Conservation (phyloP, 1,140 invertebrate genomes). For the Drosophila tropicalis region DNA sequence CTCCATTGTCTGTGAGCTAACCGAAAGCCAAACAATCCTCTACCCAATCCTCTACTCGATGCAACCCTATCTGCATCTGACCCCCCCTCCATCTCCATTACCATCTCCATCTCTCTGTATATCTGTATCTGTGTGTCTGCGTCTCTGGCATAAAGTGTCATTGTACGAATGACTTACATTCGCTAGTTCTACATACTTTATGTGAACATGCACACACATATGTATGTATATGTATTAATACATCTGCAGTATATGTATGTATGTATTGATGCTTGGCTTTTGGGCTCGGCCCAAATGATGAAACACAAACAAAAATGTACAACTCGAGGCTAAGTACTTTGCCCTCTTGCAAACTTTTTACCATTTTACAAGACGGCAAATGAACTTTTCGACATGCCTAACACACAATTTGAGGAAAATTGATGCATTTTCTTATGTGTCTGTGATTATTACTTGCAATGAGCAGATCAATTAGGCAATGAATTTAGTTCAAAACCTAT, state of each 20-base stretch:
- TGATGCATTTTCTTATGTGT: neutral
- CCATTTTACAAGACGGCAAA: too few relatives aligned
- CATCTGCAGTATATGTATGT: conserved; percentile 1
- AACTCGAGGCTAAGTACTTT: conserved; percentile 1
- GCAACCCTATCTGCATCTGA: conserved; percentile 16
- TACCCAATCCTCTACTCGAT: neutral
- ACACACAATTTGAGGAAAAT: neutral
- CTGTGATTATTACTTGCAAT: too few relatives aligned
- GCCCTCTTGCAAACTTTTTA: conserved; percentile 6
- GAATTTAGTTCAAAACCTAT: too few relatives aligned
- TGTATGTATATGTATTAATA: conserved; percentile 31
- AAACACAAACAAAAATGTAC: neutral
- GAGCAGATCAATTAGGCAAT: too few relatives aligned
- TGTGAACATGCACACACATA: conserved; percentile 19
- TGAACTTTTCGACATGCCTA: neutral
- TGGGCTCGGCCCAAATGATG: conserved; percentile 2
- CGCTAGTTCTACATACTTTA: conserved; percentile 43
- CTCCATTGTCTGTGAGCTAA: conserved; percentile 21
- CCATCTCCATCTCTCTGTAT: neutral
- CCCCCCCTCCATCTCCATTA: neutral
- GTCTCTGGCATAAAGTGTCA: conserved; percentile 61
- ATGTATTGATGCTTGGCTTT: conserved; percentile 38
- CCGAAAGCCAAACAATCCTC: neutral
- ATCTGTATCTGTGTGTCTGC: conserved; percentile 17
- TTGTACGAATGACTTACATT: conserved; percentile 76